Percentiles rank a stretch among this genome's conserved stretches.
Conservation (phyloP, 2,113 vertebrate genomes). For the Cinclus cinclus region DNA sequence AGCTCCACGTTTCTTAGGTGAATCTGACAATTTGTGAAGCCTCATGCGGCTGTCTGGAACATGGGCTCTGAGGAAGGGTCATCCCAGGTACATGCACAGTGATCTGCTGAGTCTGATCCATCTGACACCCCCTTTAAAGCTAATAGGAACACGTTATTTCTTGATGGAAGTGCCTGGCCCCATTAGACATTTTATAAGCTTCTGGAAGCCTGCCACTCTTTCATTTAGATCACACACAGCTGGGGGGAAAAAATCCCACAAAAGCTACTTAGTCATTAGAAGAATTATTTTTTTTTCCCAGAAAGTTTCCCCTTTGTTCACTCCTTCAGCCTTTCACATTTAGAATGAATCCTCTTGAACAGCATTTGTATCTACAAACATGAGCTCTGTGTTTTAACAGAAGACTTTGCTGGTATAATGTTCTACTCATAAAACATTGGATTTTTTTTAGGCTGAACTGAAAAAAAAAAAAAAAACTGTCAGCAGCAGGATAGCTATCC, state of each 20-base stretch:
- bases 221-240: slow-evolving; percentile 7
- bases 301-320: background rate
- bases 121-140: background rate
- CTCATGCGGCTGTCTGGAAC: background rate
- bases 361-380: background rate
- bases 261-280: slow-evolving; percentile 20
- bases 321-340: background rate
- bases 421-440: background rate
- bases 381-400: background rate
- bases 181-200: slow-evolving; percentile 2
- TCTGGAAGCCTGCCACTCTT: slow-evolving; percentile 52
- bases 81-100: background rate
- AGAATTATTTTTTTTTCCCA: background rate
- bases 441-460: background rate
- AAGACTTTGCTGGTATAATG: background rate
- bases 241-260: background rate
- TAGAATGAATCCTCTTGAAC: background rate
- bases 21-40: background rate
- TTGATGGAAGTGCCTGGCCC: slow-evolving; percentile 20
- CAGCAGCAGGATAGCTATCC: background rate
- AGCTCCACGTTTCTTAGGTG: background rate
- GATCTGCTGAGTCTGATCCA: background rate
- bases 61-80: background rate
- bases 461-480: background rate
- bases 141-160: slow-evolving; percentile 10